These are phyloP conservation scores for Ophioninae sp. DNA, from an alignment of 2,888 invertebrate species.

Conservation along the genomic window DNA sequence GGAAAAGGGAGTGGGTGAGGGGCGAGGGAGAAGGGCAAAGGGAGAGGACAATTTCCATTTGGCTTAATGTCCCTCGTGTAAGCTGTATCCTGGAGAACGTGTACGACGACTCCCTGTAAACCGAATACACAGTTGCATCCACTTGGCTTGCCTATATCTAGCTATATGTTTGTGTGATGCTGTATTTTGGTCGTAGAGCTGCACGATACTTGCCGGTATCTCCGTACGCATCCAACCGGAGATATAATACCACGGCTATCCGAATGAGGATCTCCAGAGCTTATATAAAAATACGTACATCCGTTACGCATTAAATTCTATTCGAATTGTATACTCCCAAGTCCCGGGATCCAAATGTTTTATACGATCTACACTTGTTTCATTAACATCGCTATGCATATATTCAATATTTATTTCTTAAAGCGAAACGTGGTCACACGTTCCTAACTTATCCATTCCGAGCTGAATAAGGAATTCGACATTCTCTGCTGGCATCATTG, in stretches of 20 bases:
- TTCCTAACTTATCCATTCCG: not conserved
- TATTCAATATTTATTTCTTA: slow-evolving; percentile 9
- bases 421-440: not conserved
- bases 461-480: not conserved
- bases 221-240: not conserved
- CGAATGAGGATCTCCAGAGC: slow-evolving; percentile 46
- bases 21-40: slow-evolving; percentile 22
- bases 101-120: slow-evolving; percentile 49
- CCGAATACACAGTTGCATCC: slow-evolving; percentile 18
- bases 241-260: slow-evolving; percentile 48
- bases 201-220: not conserved
- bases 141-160: not conserved
- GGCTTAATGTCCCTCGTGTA: slow-evolving; percentile 64
- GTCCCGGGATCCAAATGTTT: not conserved
- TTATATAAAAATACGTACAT: slow-evolving; percentile 57
- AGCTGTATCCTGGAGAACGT: slow-evolving; percentile 61
- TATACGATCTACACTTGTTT: not conserved
- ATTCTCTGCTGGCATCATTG: not conserved
- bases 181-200: not conserved
- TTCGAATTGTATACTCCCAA: slow-evolving; percentile 11
- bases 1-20: slow-evolving; percentile 30
- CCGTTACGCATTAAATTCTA: slow-evolving; percentile 36
- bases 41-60: slow-evolving; percentile 63
- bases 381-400: not conserved
- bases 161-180: not conserved